Evolutionary conservation across 1,140 invertebrate genomes (phyloP), one percentile per base, ranked within the genome.

Genomic region (Melipona quadrifasciata): DNA sequence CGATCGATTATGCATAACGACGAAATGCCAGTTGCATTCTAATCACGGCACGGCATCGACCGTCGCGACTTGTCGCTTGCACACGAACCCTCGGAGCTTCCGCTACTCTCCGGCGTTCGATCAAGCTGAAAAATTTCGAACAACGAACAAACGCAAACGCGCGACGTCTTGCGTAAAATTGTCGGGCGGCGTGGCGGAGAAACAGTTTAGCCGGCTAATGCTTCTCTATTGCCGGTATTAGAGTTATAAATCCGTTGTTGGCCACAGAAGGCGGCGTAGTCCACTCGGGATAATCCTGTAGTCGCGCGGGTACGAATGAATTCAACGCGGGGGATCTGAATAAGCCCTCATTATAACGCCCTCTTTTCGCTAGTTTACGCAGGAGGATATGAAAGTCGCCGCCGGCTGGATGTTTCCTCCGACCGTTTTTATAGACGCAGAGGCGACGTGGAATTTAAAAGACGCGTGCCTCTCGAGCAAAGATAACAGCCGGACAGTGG

Each of bases 181-280:
- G 53, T 79, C 88, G 84, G 79, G 86, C 79, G 80, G 21, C 34
- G 67, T 6, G 64, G 65, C 64, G 67, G 47, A 86, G 65, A 70
- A 34, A 47, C n/a, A 81, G 51, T 79, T 84, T 74, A 86, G 78
- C 72, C 39, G n/a, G 34, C 39, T 84, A 90, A 87, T 87, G 71
- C 85, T 87, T 82, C 79, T 81, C 80, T 87, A 87, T 79, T 80
- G 75, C 79, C 75, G 47, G 75, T 75, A 87, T 85, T 86, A 78
- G 80, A 85, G 79, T 87, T 89, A 89, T 89, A 89, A 90, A 90
- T 90, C 75, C 87, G 65, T 57, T 80, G 88, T 82, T 74, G 31
- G 34, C 34, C 27, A 73, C 87, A 86, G 73, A 85, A 73, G 65
- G 64, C 61, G 68, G 61, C 47, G 61, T 75, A 83, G 80, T 83